These are phyloP conservation scores for Plodia interpunctella DNA, from an alignment of 1,140 invertebrate species.

Conservation along the genomic window DNA sequence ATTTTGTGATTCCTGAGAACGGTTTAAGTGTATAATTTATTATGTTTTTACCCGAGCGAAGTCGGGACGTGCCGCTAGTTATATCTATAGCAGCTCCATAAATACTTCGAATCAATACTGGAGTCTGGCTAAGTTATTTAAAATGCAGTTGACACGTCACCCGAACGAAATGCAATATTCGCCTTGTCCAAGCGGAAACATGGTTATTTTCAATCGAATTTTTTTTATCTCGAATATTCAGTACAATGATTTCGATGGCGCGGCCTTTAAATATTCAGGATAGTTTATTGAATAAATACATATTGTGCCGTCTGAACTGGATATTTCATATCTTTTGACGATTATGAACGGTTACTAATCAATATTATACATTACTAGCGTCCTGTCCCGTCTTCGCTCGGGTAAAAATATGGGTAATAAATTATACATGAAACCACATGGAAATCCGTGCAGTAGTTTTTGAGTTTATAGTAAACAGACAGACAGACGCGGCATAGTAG, in stretches of 20 bases:
- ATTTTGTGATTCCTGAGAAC: too few species aligned
- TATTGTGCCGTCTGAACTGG: not conserved
- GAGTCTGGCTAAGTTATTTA: slow-evolving; percentile 64
- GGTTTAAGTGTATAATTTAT: too few species aligned
- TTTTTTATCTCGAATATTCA: slow-evolving; percentile 30
- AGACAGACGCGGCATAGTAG: too few species aligned
- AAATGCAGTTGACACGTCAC: slow-evolving; percentile 71
- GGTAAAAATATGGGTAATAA: too few species aligned
- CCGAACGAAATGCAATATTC: slow-evolving; percentile 68
- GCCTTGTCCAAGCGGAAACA: slow-evolving; percentile 61
- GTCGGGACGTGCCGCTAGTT: not conserved
- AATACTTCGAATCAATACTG: slow-evolving; percentile 60
- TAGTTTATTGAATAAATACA: slow-evolving; percentile 17
- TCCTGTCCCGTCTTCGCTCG: too few species aligned
- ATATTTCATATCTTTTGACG: not conserved
- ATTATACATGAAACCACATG: too few species aligned
- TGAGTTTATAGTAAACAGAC: too few species aligned
- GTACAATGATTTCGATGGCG: slow-evolving; percentile 23
- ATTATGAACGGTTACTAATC: not conserved
- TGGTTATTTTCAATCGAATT: slow-evolving; percentile 55
- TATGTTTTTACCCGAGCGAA: too few species aligned
- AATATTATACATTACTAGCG: not conserved
- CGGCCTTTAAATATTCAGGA: slow-evolving; percentile 22
- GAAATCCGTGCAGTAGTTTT: too few species aligned
- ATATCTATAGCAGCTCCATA: slow-evolving; percentile 17